Conservation (phyloP, 1,140 invertebrate species). For the Zaprionus taronus region DNA sequence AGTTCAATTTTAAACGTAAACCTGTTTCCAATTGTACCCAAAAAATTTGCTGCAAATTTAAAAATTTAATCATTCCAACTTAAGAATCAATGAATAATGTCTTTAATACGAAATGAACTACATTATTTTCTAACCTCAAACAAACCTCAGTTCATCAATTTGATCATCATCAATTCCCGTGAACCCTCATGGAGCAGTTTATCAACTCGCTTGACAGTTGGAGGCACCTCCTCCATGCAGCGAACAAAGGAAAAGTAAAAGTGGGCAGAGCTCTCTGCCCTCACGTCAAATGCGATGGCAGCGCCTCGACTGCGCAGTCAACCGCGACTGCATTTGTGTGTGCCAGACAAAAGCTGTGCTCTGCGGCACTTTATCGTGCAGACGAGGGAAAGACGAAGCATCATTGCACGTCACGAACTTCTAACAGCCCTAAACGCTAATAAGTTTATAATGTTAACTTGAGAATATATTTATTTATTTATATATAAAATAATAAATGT, state of each 20-base stretch:
- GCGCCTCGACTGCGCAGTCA: not conserved
- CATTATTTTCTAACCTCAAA: too few species aligned
- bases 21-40: too few species aligned
- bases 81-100: not conserved
- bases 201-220: conserved; percentile 56
- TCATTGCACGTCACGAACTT: too few species aligned
- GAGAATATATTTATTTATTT: too few species aligned
- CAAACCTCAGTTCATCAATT: not conserved
- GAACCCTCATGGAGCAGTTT: conserved; percentile 3
- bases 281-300: not conserved
- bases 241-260: conserved; percentile 60
- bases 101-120: too few species aligned
- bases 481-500: too few species aligned
- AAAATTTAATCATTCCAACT: too few species aligned
- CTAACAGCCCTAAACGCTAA: too few species aligned
- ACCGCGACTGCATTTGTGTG: not conserved
- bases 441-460: too few species aligned
- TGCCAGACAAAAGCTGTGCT: not conserved
- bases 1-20: not conserved
- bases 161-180: not conserved
- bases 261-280: conserved; percentile 32
- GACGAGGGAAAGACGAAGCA: too few species aligned
- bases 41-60: too few species aligned
- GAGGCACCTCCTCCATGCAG: conserved; percentile 37
- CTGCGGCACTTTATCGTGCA: too few species aligned